Base-by-base conservation (phyloP, 2,888 invertebrate species). In the Heliconius ethilla region DNA sequence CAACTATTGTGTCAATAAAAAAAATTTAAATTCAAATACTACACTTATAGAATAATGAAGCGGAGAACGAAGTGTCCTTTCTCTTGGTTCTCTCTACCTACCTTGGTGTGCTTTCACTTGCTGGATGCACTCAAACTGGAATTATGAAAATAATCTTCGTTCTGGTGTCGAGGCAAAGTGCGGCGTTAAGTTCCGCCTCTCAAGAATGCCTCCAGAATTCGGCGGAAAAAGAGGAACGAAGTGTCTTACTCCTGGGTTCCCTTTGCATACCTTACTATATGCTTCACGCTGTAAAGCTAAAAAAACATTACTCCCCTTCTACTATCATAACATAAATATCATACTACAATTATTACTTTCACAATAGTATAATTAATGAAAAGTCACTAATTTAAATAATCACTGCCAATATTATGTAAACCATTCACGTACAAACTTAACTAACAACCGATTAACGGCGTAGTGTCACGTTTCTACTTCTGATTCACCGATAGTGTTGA, bases 401-500 rank as follows among this genome's bases (percentile, higher is more conserved):
- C 59, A 72, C n/a, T 59, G 10, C 10, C n/a, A 59, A 67, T 77
- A 73, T 77, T 77, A 67, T 77, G 73, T 77, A 74, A 67, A 73
- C 63, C n/a, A 15, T 59, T 22, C 77, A 77, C 77, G 77, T 77
- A 77, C 59, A 22, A 51, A 51, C 29, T 74, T 59, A 62, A 72
- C 62, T 79, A 65, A 79, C 59, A 74, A 76, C 27, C 45, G 65
- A 77, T 79, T 79, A 75, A 73, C 67, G 25, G 73, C 72, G n/a
- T 62, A 77, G 66, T 72, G 69, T 59, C 75, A 77, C 75, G 76
- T 75, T 79, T 78, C 74, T 59, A 79, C 69, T 79, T 70, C 78
- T 81, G 81, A 81, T 76, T 81, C 81, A 81, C 79, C 81, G 75
- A 74, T 77, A 76, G 67, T 78, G 78, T 79, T 81, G 81, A 81